These are phyloP conservation scores for Mus musculus DNA, from an alignment of 2,113 vertebrate species.

Conservation along the genomic window DNA sequence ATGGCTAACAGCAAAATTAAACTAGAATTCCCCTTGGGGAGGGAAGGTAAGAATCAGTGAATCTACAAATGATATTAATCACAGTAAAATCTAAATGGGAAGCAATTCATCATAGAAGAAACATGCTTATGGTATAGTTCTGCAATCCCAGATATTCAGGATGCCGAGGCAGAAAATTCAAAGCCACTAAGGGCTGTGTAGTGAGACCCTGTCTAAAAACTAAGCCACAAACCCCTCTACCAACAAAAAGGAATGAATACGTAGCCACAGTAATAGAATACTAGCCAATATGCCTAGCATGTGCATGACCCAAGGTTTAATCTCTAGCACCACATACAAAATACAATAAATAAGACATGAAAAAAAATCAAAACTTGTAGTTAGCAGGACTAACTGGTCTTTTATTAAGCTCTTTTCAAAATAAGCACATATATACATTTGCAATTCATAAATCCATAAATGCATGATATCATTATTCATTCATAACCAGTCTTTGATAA, in stretches of 20 bases:
- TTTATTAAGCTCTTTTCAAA: slow-evolving; percentile 49
- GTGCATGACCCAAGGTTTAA: background rate
- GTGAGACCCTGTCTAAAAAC: background rate
- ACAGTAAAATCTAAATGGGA: background rate
- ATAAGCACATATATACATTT: background rate
- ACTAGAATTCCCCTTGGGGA: background rate
- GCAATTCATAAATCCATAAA: background rate
- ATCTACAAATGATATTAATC: background rate
- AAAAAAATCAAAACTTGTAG: background rate
- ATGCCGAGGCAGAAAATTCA: background rate
- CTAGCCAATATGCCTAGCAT: background rate
- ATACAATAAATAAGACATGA: background rate
- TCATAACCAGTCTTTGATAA: slow-evolving; percentile 45
- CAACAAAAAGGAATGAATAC: background rate
- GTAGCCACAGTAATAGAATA: background rate
- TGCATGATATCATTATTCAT: background rate
- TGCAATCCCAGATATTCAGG: background rate
- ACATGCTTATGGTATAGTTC: background rate
- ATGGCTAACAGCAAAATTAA: background rate
- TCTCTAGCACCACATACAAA: background rate
- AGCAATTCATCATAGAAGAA: background rate
- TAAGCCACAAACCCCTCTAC: background rate
- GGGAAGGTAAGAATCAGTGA: background rate
- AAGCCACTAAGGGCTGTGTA: background rate
- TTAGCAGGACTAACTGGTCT: background rate